Base-by-base conservation (phyloP, 2,113 vertebrate genomes). In the Bambusicola thoracicus region DNA sequence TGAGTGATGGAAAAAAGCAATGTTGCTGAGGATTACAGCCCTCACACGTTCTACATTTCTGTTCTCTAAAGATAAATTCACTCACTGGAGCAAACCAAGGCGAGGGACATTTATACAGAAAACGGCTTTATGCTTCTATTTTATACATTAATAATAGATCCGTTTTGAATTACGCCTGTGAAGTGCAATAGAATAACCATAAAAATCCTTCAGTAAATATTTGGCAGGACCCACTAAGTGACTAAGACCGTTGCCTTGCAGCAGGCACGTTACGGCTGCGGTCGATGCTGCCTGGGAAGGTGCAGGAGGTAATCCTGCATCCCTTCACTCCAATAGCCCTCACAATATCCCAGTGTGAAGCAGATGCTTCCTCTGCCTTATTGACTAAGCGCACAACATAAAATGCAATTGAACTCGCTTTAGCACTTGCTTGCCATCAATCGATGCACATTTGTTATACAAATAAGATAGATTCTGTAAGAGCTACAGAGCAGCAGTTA, bases 81-180 rank as follows among this genome's bases (percentile, higher is more conserved):
- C 79, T 70, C 84, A 82, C 8, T 48, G 63, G 58, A 84, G 81
- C 62, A 89, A 94, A 84, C 65, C 2, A 5, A 89, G 85, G 36
- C 2, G 2, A 34, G 32, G 77, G 86, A 65, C 11, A 5, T 81
- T 75, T 81, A 61, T 67, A 72, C 46, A 92, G 73, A 85, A 90
- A 93, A 86, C 40, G 81, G 56, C 24, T 84, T 73, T 65, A 15
- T 78, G 46, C 74, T 89, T 85, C 86, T 88, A 16, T 85, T 86
- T 88, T 75, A 88, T 86, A 46, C 32, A 72, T 90, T 86, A 93
- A 87, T 94, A 92, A 93, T 81, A 81, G 74, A 92, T 56, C 40
- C 14, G 27, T 29, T 84, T 76, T 92, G 77, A 86, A 84, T 93
- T 79, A 91, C 53, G 74, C 44, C 66, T 81, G 67, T 62, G 80